phyloP scores from a whole-genome alignment of 1,140 invertebrate genomes.

The Meteorus sp. region DNA sequence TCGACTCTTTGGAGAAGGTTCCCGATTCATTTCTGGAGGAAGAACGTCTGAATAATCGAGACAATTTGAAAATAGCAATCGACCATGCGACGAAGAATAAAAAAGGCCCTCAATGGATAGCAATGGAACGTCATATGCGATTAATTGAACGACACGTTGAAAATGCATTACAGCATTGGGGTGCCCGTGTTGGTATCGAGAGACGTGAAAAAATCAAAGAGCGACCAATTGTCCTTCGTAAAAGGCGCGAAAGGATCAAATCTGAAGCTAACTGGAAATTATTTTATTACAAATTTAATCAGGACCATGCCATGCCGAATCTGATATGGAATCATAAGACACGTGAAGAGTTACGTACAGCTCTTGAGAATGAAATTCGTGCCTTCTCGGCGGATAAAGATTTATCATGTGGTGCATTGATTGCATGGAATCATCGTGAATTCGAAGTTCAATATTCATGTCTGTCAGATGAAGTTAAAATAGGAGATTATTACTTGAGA shows the following conservation, averaged over 20 bases:
- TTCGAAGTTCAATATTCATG: slow-evolving; percentile 94
- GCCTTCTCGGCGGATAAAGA: slow-evolving; percentile 90
- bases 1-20: slow-evolving; percentile 86
- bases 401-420: slow-evolving; percentile 75
- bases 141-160: slow-evolving; percentile 81
- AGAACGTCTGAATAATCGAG: slow-evolving; percentile 80
- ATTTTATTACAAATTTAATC: slow-evolving; percentile 95
- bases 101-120: slow-evolving; percentile 70
- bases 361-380: slow-evolving; percentile 92
- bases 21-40: slow-evolving; percentile 73
- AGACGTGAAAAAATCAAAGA: slow-evolving; percentile 66
- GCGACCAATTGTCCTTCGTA: slow-evolving; percentile 85
- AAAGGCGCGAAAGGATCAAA: slow-evolving; percentile 88
- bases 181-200: slow-evolving; percentile 73
- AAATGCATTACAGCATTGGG: slow-evolving; percentile 87
- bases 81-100: slow-evolving; percentile 72
- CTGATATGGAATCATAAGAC: slow-evolving; percentile 99
- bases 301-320: slow-evolving; percentile 94
- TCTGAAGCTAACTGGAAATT: slow-evolving; percentile 89
- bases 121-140: slow-evolving; percentile 71
- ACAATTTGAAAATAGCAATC: slow-evolving; percentile 94
- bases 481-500: slow-evolving; percentile 97
- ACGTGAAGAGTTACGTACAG: slow-evolving; percentile 89
- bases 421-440: slow-evolving; percentile 98
- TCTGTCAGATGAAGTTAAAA: slow-evolving; percentile 94